Evolutionary conservation across 2,113 vertebrate genomes (phyloP), one percentile per base, ranked within the genome.

Genomic region (Leptocoma aspasia): DNA sequence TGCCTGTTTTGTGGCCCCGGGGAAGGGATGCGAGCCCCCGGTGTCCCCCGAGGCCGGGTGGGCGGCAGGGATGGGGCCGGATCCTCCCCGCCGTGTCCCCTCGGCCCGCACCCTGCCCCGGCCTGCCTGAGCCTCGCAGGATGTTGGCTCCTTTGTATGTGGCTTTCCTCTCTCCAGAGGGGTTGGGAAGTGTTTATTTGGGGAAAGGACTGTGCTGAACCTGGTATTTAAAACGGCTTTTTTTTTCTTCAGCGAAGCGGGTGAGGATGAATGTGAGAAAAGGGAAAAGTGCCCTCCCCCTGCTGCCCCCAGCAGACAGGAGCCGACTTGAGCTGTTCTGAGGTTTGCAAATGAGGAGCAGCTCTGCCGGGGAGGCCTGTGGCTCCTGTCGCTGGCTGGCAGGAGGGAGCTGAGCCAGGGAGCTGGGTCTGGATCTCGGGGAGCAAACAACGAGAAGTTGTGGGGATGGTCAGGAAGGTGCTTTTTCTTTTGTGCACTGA

Each of bases 101-200:
- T 14, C 10, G 69, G 82, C 92, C 77, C 11, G 78, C 57, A 11
- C 70, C 80, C 68, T 26, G 60, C 63, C 42, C 52, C 5, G 94
- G 69, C 91, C 92, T 56, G 84, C 41, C 82, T 11, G 15, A 71
- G 77, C 90, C 85, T 33, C 18, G 83, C 83, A 80, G 94, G 91
- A 89, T 86, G 91, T 82, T 59, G 89, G 76, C 68, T 93, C 89
- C 91, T 95, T 96, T 96, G 96, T 96, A 83, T 44, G 85, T 50
- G 76, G 76, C 86, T 94, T 90, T 31, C 83, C 89, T 90, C 63
- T 59, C 63, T 86, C 45, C 85, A 4, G 70, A 79, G 79, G 45
- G 75, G 1, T 27, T 59, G 90, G 93, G 65, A 69, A 41, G 86
- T 56, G 82, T 83, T 95, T 77, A 35, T 93, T 26, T 91, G 86